Evolutionary conservation across 2,797 vertebrate species (phyloP).

Genomic region (Cirrhinus mrigala): DNA sequence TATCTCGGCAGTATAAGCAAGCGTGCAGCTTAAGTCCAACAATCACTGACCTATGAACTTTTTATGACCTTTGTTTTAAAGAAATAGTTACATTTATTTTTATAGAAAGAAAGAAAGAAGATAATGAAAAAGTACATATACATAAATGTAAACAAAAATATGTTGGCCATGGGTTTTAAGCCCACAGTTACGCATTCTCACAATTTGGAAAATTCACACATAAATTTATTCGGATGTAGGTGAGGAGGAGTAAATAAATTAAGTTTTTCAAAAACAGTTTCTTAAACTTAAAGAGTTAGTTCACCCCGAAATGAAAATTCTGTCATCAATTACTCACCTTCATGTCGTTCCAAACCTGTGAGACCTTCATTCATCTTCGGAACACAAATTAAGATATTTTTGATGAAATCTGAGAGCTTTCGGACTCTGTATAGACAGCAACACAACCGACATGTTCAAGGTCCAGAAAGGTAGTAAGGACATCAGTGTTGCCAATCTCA

Average conservation of each 20-base stretch:
- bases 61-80: not conserved
- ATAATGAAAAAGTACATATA: not conserved
- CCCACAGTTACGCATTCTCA: not conserved
- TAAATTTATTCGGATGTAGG: not conserved
- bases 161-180: not conserved
- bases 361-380: too few species aligned
- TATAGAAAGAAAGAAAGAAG: not conserved
- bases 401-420: too few species aligned
- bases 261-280: not conserved
- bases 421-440: too few species aligned
- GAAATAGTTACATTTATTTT: not conserved
- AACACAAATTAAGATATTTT: too few species aligned
- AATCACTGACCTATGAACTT: conserved; percentile 20
- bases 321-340: too few species aligned
- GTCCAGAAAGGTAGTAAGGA: too few species aligned
- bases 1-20: conserved; percentile 4
- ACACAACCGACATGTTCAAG: too few species aligned
- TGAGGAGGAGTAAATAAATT: not conserved
- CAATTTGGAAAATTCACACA: not conserved
- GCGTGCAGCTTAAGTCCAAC: not conserved
- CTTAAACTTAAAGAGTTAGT: not conserved
- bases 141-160: not conserved
- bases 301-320: too few species aligned
- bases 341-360: too few species aligned
- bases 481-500: too few species aligned